Evolutionary conservation across 2,888 invertebrate species (phyloP).

Genomic region (Synergus umbraculus): DNA sequence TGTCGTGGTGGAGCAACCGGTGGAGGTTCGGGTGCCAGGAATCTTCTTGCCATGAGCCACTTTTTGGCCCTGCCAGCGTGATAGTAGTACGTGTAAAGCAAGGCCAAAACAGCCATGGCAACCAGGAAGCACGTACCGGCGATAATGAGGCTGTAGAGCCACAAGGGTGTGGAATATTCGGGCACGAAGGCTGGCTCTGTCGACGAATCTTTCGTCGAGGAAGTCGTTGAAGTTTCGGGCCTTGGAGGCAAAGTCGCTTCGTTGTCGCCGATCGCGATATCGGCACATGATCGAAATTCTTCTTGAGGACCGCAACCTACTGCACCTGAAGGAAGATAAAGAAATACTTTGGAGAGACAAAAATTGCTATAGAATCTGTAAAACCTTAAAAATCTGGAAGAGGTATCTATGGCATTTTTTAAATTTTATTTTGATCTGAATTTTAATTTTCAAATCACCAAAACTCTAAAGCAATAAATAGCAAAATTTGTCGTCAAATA

Average conservation of each 20-base stretch:
- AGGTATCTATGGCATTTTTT: too few species aligned
- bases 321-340: constrained; percentile 79
- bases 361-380: too few species aligned
- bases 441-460: too few species aligned
- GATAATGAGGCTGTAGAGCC: constrained; percentile 78
- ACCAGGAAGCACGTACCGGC: constrained; percentile 84
- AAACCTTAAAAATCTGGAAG: too few species aligned
- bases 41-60: constrained; percentile 78
- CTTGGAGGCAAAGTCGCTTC: constrained; percentile 75
- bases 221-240: constrained; percentile 77
- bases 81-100: constrained; percentile 87
- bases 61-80: constrained; percentile 85
- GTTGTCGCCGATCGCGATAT: constrained; percentile 84
- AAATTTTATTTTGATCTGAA: too few species aligned
- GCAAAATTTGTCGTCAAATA: too few species aligned
- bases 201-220: constrained; percentile 75
- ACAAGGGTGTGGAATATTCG: constrained; percentile 63
- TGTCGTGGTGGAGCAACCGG: constrained; percentile 74
- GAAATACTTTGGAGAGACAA: not conserved
- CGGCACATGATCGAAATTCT: constrained; percentile 91
- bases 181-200: constrained; percentile 79
- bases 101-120: constrained; percentile 82
- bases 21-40: constrained; percentile 63
- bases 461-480: too few species aligned
- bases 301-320: constrained; percentile 94